Percentiles rank a stretch among this genome's conserved stretches.
Conservation (phyloP, 2,888 invertebrate genomes). For the Thereva unica region DNA sequence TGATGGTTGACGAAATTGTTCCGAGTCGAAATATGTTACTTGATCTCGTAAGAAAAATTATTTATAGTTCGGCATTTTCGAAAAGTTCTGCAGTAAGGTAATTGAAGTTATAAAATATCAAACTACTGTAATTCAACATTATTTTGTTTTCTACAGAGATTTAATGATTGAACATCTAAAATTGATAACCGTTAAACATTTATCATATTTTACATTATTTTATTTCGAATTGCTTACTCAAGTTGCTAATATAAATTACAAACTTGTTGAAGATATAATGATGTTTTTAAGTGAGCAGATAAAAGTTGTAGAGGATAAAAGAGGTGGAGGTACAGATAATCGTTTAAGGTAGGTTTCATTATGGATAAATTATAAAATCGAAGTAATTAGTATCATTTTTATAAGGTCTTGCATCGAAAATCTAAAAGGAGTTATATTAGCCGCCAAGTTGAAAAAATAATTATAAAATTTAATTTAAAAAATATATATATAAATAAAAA, state of each 20-base stretch:
- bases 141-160: constrained; percentile 38
- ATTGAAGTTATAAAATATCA: neutral
- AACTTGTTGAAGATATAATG: constrained; percentile 48
- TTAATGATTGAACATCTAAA: constrained; percentile 49
- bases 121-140: neutral
- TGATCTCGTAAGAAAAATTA: constrained; percentile 48
- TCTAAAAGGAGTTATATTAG: neutral
- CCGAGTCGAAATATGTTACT: constrained; percentile 52
- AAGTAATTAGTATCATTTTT: constrained; percentile 21
- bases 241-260: constrained; percentile 49
- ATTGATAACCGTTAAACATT: constrained; percentile 52
- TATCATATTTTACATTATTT: constrained; percentile 56
- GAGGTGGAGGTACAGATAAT: constrained; percentile 55
- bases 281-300: constrained; percentile 51
- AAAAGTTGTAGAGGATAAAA: constrained; percentile 51
- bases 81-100: constrained; percentile 45
- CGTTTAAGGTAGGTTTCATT: constrained; percentile 48
- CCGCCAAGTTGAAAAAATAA: too few relatives aligned
- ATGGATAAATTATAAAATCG: constrained; percentile 32
- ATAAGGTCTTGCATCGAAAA: neutral
- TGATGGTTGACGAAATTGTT: constrained; percentile 56
- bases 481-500: too few relatives aligned
- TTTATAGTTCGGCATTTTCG: constrained; percentile 45
- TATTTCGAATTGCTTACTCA: constrained; percentile 54
- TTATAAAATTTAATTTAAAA: too few relatives aligned